Conservation (phyloP, 1,140 invertebrate genomes). For the Drosophila burlai region DNA sequence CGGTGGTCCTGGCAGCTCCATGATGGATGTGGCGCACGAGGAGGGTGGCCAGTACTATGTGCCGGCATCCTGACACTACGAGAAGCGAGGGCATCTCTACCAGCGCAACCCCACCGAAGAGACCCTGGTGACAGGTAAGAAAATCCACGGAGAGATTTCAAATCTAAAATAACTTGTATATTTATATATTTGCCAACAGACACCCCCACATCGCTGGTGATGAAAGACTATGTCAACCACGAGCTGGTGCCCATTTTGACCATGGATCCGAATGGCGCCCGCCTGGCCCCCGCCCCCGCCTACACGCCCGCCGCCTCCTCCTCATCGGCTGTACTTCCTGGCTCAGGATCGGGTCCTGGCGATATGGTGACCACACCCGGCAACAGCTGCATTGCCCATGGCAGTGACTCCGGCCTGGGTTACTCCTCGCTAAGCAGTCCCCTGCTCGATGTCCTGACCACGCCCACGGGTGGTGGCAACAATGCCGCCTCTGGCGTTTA, state of each 20-base stretch:
- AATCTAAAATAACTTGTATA: not conserved
- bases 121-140: constrained; percentile 85
- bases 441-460: constrained; percentile 65
- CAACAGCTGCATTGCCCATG: constrained; percentile 44
- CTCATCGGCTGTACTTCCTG: constrained; percentile 1
- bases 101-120: constrained; percentile 89
- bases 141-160: not conserved
- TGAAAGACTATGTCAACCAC: constrained; percentile 83
- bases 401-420: constrained; percentile 37
- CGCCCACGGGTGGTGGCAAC: constrained; percentile 55
- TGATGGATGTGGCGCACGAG: constrained; percentile 84
- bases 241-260: constrained; percentile 84
- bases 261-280: constrained; percentile 77
- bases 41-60: constrained; percentile 87
- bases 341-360: not conserved
- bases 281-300: constrained; percentile 42
- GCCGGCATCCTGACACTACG: constrained; percentile 89
- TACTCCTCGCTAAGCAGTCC: constrained; percentile 61
- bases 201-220: constrained; percentile 87
- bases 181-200: constrained; percentile 70
- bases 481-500: constrained; percentile 86
- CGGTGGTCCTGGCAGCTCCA: constrained; percentile 71
- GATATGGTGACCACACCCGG: constrained; percentile 30
- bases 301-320: constrained; percentile 42
- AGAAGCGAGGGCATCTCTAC: constrained; percentile 87